phyloP scores from a whole-genome alignment of 2,888 invertebrate species.

The Luffia ferchaultella region DNA sequence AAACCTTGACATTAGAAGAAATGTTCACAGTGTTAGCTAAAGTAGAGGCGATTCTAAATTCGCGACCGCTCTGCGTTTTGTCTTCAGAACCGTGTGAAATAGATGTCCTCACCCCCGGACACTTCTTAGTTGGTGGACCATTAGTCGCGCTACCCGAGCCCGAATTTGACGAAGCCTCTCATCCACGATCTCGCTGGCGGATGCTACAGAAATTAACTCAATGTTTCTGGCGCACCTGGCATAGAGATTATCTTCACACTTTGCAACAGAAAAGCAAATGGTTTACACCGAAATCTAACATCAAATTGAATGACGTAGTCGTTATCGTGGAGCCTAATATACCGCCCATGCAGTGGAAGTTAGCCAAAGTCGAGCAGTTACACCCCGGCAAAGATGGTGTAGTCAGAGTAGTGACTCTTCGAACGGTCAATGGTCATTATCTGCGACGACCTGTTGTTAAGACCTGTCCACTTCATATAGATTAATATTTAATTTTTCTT shows the following conservation, averaged over 20 bases:
- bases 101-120: constrained; percentile 12
- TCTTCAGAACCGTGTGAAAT: constrained; percentile 9
- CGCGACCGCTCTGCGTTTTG: constrained; percentile 14
- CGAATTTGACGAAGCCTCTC: not conserved
- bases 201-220: constrained; percentile 8
- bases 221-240: constrained; percentile 16
- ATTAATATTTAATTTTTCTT: no score
- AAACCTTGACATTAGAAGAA: constrained; percentile 17
- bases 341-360: constrained; percentile 9
- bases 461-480: constrained; percentile 2
- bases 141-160: constrained; percentile 8
- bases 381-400: constrained; percentile 11
- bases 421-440: constrained; percentile 5
- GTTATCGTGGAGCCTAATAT: constrained; percentile 4
- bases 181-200: constrained; percentile 4
- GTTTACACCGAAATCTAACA: constrained; percentile 1
- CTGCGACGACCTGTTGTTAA: constrained; percentile 8
- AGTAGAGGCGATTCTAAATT: constrained; percentile 19
- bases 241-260: constrained; percentile 14
- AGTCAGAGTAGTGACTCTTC: constrained; percentile 10
- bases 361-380: constrained; percentile 4
- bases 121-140: constrained; percentile 15
- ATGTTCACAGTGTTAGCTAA: constrained; percentile 15
- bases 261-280: constrained; percentile 15
- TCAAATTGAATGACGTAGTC: constrained; percentile 9